Evolutionary conservation across 2,797 vertebrate species (phyloP).

Genomic region (Coregonus suidteri): DNA sequence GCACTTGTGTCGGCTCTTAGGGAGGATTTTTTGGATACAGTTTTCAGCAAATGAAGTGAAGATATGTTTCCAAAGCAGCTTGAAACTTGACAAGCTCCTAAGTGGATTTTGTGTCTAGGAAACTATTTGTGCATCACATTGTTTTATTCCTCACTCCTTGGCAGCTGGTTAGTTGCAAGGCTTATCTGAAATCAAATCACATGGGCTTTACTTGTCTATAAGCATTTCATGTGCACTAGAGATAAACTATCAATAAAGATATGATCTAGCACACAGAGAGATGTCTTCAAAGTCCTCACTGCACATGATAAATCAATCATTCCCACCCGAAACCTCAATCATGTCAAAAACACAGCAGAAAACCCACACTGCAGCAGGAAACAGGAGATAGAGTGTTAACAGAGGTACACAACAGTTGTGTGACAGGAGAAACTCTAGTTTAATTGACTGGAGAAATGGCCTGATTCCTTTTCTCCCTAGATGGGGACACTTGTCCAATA

Average conservation of each 20-base stretch:
- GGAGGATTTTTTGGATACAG: slow-evolving; percentile 31
- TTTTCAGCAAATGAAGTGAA: slow-evolving; percentile 25
- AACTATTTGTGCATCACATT: background rate
- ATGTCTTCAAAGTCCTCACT: background rate
- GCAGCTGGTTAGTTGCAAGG: background rate
- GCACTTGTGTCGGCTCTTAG: slow-evolving; percentile 40
- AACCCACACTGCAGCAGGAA: background rate
- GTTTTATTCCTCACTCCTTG: background rate
- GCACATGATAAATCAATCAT: background rate
- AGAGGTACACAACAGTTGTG: background rate
- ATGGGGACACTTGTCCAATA: too few species aligned
- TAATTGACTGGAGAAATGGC: background rate
- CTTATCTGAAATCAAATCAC: background rate
- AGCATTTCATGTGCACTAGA: too few species aligned
- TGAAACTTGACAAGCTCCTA: background rate
- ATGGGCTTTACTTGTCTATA: too few species aligned
- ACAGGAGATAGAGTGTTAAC: background rate
- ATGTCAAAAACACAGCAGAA: background rate
- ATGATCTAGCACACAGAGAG: background rate
- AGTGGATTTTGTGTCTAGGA: background rate
- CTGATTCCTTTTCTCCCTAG: too few species aligned
- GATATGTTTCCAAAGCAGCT: slow-evolving; percentile 12
- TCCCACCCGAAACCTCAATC: background rate
- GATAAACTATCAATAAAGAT: background rate
- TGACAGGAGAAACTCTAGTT: background rate